A percentile compares a stretch with the other conserved stretches of the same genome.
phyloP scores from a whole-genome alignment of 2,888 invertebrate genomes.

The Limnephilus rhombicus region DNA sequence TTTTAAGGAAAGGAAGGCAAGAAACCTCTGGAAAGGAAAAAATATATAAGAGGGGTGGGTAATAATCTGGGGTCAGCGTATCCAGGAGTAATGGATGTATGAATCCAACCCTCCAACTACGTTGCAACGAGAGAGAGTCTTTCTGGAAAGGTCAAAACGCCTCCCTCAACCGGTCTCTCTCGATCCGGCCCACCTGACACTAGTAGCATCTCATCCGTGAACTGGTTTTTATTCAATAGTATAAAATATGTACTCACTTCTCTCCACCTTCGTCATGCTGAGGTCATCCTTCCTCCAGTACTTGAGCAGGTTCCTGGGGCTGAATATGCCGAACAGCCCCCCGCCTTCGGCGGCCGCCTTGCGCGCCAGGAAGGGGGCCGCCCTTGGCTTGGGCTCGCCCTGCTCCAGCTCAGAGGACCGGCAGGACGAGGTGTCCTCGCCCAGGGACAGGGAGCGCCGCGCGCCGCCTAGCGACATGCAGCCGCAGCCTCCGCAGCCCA shows the following conservation, averaged over 20 bases:
- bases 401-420: conserved; percentile 77
- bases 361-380: conserved; percentile 72
- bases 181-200: too few relatives aligned
- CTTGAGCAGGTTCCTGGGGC: conserved; percentile 80
- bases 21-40: too few relatives aligned
- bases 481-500: conserved; percentile 75
- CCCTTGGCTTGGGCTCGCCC: conserved; percentile 72
- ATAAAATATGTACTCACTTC: conserved; percentile 78
- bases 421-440: conserved; percentile 76
- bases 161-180: too few relatives aligned
- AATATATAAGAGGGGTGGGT: too few relatives aligned
- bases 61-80: too few relatives aligned
- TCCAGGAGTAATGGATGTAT: too few relatives aligned
- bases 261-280: conserved; percentile 87
- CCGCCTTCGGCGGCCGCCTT: conserved; percentile 70
- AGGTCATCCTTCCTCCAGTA: conserved; percentile 84
- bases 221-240: background rate
- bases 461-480: conserved; percentile 75
- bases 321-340: conserved; percentile 76
- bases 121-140: too few relatives aligned
- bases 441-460: conserved; percentile 72
- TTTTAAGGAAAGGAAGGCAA: too few relatives aligned
- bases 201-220: too few relatives aligned
- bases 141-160: too few relatives aligned
- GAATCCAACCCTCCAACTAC: too few relatives aligned